Conservation (phyloP, 2,797 vertebrate species). For the Macrochelys suwanniensis region DNA sequence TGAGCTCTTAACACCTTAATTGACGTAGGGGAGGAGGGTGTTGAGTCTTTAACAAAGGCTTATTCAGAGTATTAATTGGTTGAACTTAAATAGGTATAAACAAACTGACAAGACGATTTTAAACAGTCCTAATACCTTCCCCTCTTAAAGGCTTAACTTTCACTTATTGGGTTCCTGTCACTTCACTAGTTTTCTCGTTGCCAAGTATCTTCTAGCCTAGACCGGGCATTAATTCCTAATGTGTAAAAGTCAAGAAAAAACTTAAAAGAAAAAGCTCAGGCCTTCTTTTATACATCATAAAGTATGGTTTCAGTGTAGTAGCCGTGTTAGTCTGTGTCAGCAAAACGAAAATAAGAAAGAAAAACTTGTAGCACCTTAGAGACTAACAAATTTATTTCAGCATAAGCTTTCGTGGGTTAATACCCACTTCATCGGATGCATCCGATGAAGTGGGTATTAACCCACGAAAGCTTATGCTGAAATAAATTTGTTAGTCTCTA, state of each 20-base stretch:
- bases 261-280: neutral
- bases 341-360: too few relatives aligned
- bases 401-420: too few relatives aligned
- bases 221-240: neutral
- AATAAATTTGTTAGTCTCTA: too few relatives aligned
- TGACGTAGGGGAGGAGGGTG: neutral
- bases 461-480: too few relatives aligned
- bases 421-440: too few relatives aligned
- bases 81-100: neutral
- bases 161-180: neutral
- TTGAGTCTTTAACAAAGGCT: neutral
- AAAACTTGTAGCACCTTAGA: too few relatives aligned
- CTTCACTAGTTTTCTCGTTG: neutral
- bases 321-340: too few relatives aligned
- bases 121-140: neutral
- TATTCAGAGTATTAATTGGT: rapidly evolving
- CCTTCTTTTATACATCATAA: neutral
- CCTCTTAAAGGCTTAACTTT: neutral
- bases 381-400: too few relatives aligned
- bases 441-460: too few relatives aligned
- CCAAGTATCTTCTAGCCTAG: neutral
- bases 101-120: neutral
- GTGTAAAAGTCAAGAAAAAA: neutral
- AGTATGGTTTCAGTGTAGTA: too few relatives aligned
- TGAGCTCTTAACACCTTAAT: neutral